Base-by-base conservation (phyloP, 2,797 vertebrate species). In the Nyctibius grandis region DNA sequence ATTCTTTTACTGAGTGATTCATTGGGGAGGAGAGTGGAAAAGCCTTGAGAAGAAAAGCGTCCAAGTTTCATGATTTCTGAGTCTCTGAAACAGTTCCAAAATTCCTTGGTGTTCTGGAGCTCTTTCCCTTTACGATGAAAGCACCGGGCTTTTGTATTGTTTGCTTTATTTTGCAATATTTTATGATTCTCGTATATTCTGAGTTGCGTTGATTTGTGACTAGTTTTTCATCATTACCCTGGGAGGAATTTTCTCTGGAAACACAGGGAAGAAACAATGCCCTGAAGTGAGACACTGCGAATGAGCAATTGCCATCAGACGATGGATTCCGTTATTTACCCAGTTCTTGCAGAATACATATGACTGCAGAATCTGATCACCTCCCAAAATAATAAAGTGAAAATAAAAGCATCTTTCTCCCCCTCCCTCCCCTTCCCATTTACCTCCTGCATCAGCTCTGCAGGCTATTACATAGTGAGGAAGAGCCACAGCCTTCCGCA, bases 111-210 rank as follows among this genome's bases (percentile, higher is more conserved):
- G 77, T 93, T 94, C 81, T 74, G 80, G 93, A 93, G 94, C 77
- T 87, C 86, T 53, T 94, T 73, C 85, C 61, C 51, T 77, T 48
- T 47, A 90, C 0, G 45, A 86, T 83, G 68, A 93, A 96, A 94
- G 74, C 67, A 34, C 23, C 13, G 44, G 72, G 68, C 21, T 85
- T 67, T 94, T 54, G 80, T 68, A 70, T 60, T 90, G 88, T 89
- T 95, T 82, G 64, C 70, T 96, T 94, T 87, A 79, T 96, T 96
- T 89, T 91, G 88, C 75, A 93, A 77, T 96, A 83, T 92, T 96
- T 95, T 83, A 92, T 87, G 68, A 91, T 85, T 93, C 86, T 94
- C 83, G 65, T 80, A 29, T 77, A 95, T 80, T 94, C 78, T n/a
- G 68, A 85, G 67, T 21, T 77, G 86, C 89, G 96, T 57, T 94